Percentiles rank a stretch among this genome's conserved stretches.
These are phyloP conservation scores for Onchidella celtica DNA, from an alignment of 2,888 invertebrate species.

Conservation along the genomic window DNA sequence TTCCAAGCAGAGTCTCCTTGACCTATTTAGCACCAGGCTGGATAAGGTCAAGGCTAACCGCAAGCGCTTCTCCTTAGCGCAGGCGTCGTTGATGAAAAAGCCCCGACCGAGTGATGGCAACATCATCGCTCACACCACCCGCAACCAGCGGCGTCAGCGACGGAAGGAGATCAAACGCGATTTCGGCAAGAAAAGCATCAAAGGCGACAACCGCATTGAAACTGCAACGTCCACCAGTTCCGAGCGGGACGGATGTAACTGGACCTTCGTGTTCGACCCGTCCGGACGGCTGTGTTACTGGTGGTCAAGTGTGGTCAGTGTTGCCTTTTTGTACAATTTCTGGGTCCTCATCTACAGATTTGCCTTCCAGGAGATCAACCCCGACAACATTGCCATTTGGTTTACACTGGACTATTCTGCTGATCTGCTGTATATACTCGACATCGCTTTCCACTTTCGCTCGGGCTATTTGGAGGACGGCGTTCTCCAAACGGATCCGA, in stretches of 20 bases:
- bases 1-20: conserved; percentile 85
- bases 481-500: conserved; percentile 96
- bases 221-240: conserved; percentile 77
- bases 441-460: conserved; percentile 98
- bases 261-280: conserved; percentile 98
- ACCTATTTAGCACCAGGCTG: conserved; percentile 89
- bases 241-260: conserved; percentile 84
- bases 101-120: conserved; percentile 82
- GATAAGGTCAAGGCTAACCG: conserved; percentile 64
- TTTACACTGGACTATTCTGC: conserved; percentile 98
- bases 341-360: conserved; percentile 94
- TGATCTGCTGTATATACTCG: conserved; percentile 96
- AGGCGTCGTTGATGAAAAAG: conserved; percentile 84
- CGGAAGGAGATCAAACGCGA: conserved; percentile 80
- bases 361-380: conserved; percentile 96
- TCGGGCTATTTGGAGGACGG: conserved; percentile 99
- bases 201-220: conserved; percentile 54
- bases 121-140: conserved; percentile 84
- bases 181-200: conserved; percentile 76
- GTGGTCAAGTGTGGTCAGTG: conserved; percentile 80
- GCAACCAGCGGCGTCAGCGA: conserved; percentile 81
- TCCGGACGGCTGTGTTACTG: conserved; percentile 89
- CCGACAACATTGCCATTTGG: conserved; percentile 94
- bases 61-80: conserved; percentile 87
- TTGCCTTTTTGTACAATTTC: conserved; percentile 80